These are phyloP conservation scores for Zeus faber DNA, from an alignment of 2,113 vertebrate species.

Conservation along the genomic window DNA sequence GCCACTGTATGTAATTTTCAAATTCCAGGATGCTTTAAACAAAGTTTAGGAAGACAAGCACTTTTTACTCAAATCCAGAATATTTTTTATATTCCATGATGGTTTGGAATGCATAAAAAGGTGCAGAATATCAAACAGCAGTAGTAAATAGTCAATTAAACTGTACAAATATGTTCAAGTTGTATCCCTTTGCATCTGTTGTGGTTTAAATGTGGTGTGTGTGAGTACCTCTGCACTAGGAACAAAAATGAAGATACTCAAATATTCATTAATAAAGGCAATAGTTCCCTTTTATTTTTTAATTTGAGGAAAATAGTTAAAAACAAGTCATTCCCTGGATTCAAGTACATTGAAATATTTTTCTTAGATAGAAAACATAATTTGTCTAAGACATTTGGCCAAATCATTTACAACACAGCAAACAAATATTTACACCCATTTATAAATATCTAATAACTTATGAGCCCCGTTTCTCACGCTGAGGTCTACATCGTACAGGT, in stretches of 20 bases:
- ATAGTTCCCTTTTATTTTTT: conserved; percentile 22
- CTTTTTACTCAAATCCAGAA: too few relatives aligned
- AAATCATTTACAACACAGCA: conserved; percentile 78
- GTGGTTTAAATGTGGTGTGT: too few relatives aligned
- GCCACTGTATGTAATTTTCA: too few relatives aligned
- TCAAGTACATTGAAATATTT: conserved; percentile 60
- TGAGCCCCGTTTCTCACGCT: conserved; percentile 39
- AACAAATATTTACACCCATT: conserved; percentile 83
- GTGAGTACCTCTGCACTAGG: too few relatives aligned
- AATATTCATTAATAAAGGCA: too few relatives aligned
- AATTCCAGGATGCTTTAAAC: too few relatives aligned
- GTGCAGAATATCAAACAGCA: too few relatives aligned
- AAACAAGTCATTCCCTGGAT: conserved; percentile 29
- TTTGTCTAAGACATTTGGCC: conserved; percentile 53
- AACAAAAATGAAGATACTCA: too few relatives aligned
- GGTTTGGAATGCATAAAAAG: too few relatives aligned
- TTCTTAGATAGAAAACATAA: conserved; percentile 41
- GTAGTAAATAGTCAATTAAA: background rate
- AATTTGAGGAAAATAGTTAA: conserved; percentile 33
- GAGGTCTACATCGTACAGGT: conserved; percentile 32
- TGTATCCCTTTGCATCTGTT: background rate
- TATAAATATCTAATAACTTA: conserved; percentile 77
- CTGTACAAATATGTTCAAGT: background rate
- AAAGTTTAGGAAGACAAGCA: too few relatives aligned
- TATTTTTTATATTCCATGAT: too few relatives aligned